Percentiles rank a stretch among this genome's conserved stretches.
phyloP scores from a whole-genome alignment of 2,797 vertebrate species.

The Falco columbarius region DNA sequence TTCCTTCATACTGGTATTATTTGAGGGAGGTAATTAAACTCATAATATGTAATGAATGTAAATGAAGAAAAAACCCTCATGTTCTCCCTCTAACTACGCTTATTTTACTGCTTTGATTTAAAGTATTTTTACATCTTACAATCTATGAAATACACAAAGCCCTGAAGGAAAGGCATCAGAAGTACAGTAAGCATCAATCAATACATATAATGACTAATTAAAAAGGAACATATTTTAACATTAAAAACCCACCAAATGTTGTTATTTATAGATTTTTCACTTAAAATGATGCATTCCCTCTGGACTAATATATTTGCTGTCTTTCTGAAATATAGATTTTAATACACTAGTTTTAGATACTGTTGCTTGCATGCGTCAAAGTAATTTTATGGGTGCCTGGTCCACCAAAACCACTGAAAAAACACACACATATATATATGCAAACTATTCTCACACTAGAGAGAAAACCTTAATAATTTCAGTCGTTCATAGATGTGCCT shows the following conservation, averaged over 20 bases:
- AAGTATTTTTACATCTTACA: slow-evolving; percentile 76
- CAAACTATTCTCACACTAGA: not conserved
- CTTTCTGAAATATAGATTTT: slow-evolving; percentile 23
- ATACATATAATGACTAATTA: slow-evolving; percentile 73
- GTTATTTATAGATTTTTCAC: slow-evolving; percentile 64
- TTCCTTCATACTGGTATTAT: slow-evolving; percentile 76
- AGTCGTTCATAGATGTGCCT: not conserved
- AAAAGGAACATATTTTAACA: slow-evolving; percentile 72
- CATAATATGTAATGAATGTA: slow-evolving; percentile 86
- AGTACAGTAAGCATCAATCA: slow-evolving; percentile 72
- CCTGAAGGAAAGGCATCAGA: slow-evolving; percentile 64
- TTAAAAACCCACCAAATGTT: slow-evolving; percentile 60
- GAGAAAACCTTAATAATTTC: not conserved
- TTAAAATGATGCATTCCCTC: slow-evolving; percentile 63
- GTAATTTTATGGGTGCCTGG: not conserved
- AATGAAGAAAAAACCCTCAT: slow-evolving; percentile 79
- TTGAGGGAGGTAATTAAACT: slow-evolving; percentile 84
- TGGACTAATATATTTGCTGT: slow-evolving; percentile 41
- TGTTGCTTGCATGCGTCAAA: not conserved
- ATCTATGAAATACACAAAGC: slow-evolving; percentile 71
- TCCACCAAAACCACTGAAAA: not conserved
- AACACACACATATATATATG: not conserved
- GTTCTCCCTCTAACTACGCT: slow-evolving; percentile 78
- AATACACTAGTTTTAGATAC: not conserved
- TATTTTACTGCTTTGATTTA: slow-evolving; percentile 78